Conservation (phyloP, 2,888 invertebrate species). For the Nemotelus nigrinus region DNA sequence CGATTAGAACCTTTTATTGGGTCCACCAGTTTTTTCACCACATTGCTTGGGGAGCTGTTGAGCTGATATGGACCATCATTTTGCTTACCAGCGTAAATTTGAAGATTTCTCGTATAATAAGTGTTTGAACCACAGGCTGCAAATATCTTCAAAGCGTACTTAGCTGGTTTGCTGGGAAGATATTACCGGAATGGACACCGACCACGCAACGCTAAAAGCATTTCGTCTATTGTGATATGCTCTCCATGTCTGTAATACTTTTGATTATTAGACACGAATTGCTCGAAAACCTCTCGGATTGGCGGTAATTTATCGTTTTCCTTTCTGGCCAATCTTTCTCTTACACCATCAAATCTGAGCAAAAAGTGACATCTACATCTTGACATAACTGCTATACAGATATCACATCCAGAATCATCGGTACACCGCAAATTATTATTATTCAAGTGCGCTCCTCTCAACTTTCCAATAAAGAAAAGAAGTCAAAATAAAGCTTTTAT, state of each 20-base stretch:
- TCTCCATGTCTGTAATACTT: conserved; percentile 10
- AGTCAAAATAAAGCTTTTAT: no score
- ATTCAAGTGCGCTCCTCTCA: no score
- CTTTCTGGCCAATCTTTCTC: no score
- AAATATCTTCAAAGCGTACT: conserved; percentile 43
- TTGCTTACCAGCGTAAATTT: conserved; percentile 41
- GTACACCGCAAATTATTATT: no score
- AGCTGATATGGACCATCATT: conserved; percentile 23
- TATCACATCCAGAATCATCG: no score
- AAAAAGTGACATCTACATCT: no score
- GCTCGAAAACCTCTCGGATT: no score
- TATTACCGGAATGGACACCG: conserved; percentile 31
- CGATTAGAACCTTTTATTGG: conserved; percentile 28
- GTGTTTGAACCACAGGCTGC: conserved; percentile 19
- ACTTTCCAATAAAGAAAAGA: no score
- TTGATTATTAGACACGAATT: neutral
- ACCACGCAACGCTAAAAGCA: conserved; percentile 38
- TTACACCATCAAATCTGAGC: no score
- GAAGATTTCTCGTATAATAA: conserved; percentile 31
- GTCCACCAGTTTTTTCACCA: conserved; percentile 31
- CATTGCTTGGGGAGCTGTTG: conserved; percentile 25
- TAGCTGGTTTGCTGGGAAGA: conserved; percentile 42
- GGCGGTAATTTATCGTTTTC: no score
- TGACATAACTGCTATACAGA: no score
- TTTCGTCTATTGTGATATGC: conserved; percentile 37